phyloP scores from a whole-genome alignment of 1,140 invertebrate genomes.

The Drosophila insularis region DNA sequence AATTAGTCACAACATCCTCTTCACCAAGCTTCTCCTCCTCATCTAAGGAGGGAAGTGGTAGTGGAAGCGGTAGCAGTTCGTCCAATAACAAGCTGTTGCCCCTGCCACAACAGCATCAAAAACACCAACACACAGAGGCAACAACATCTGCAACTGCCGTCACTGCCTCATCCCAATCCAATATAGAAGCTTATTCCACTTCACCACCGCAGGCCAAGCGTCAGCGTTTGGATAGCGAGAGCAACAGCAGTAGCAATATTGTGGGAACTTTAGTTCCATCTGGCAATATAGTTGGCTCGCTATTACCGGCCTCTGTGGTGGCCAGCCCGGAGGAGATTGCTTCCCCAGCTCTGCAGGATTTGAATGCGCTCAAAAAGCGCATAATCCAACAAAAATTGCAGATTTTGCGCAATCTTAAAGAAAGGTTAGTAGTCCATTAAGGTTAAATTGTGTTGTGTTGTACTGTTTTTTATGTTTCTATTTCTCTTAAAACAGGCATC shows the following conservation, averaged over 20 bases:
- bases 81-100: constrained; percentile 63
- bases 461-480: background rate
- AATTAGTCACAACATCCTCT: constrained; percentile 47
- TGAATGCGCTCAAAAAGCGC: constrained; percentile 78
- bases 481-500: constrained; percentile 84
- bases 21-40: constrained; percentile 24
- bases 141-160: constrained; percentile 59
- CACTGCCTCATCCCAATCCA: constrained; percentile 17
- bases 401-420: constrained; percentile 80
- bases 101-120: constrained; percentile 54
- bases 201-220: constrained; percentile 67
- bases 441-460: too few relatives aligned
- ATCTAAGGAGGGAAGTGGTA: constrained; percentile 3
- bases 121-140: constrained; percentile 68
- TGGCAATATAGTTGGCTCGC: constrained; percentile 66
- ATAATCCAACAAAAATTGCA: constrained; percentile 78
- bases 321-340: constrained; percentile 50
- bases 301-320: constrained; percentile 62
- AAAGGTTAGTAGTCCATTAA: constrained; percentile 54
- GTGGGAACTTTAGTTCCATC: constrained; percentile 35
- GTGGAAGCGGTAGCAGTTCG: constrained; percentile 29
- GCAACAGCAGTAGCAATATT: constrained; percentile 38
- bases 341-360: constrained; percentile 63
- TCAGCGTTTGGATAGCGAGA: constrained; percentile 61
- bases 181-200: constrained; percentile 29